These are phyloP conservation scores for Allygus modestus DNA, from an alignment of 2,888 invertebrate genomes.

Conservation along the genomic window DNA sequence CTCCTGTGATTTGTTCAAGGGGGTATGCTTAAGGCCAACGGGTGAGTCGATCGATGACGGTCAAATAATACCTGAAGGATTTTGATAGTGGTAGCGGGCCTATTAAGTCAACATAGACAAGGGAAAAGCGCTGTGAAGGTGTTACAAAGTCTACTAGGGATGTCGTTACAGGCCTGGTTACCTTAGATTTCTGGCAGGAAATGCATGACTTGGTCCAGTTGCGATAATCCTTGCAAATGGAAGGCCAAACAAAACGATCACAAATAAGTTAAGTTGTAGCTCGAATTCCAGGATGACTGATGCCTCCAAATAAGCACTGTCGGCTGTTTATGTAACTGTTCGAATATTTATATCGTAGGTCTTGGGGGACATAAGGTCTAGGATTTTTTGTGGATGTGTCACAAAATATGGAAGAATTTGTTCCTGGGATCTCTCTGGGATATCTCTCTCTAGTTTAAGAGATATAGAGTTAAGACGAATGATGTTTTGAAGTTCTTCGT, in stretches of 20 bases:
- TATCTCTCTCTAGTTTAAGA: not conserved
- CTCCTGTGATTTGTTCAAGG: slow-evolving; percentile 72
- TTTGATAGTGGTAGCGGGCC: not conserved
- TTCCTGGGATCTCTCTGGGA: not conserved
- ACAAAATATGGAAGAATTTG: not conserved
- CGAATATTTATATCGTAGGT: not conserved
- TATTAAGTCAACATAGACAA: not conserved
- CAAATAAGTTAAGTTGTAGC: not conserved
- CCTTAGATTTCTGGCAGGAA: not conserved
- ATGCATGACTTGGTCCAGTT: not conserved
- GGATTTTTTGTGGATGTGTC: not conserved
- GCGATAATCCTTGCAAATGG: not conserved
- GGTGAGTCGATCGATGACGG: slow-evolving; percentile 72
- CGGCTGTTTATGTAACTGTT: not conserved
- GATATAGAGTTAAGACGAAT: not conserved
- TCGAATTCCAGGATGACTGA: not conserved
- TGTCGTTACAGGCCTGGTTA: not conserved
- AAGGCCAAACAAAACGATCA: slow-evolving; percentile 21
- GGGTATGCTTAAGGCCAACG: slow-evolving; percentile 74
- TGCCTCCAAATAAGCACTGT: too few species aligned
- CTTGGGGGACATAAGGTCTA: not conserved
- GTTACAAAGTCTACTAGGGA: not conserved
- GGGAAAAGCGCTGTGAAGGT: not conserved
- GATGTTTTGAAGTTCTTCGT: not conserved
- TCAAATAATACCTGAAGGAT: slow-evolving; percentile 67